Base-by-base conservation (phyloP, 2,113 vertebrate species). In the Xenus cinereus region DNA sequence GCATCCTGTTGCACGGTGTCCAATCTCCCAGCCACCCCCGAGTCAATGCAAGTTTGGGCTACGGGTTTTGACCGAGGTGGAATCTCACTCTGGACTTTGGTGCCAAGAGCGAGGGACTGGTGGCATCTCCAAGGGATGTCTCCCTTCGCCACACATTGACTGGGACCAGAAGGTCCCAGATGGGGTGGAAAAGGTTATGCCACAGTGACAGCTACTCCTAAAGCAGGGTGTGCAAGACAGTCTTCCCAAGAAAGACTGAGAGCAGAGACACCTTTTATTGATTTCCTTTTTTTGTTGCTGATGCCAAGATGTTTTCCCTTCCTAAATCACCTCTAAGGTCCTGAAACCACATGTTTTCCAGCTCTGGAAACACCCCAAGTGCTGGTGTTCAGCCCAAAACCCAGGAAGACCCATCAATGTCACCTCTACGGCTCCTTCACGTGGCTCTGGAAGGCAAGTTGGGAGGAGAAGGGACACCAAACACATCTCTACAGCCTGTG, bases 1-100 rank as follows among this genome's bases (percentile, higher is more conserved):
- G 33, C 33, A 64, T 41, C 28, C 12, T 30, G 2, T 7, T 22
- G 28, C 14, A 7, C 1, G 0, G 9, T 11, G 9, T 20, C 37
- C 53, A 32, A 45, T 10, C 39, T 69, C 48, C 30, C 1, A 2
- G 26, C 5, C n/a, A n/a, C 20, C 30, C 15, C 62, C 56, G n/a
- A 41, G 27, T 2, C 66, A 79, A 2, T 0, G 0, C 6, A 14
- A 50, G 54, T 7, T 37, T 62, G 46, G 14, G 14, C 43, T 35
- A 23, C 2, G 15, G 2, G 33, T 20, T 62, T 69, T 37, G 62
- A 32, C 14, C 1, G 3, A 89, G 76, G n/a, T 6, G 73, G 67
- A n/a, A 75, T 24, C 51, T 71, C 37, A 6, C 16, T n/a, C 12
- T 59, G n/a, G 41, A 10, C 43, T 84, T 74, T 57, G 13, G 56